A percentile compares a stretch with the other conserved stretches of the same genome.
Conservation (phyloP, 2,888 invertebrate species). For the Sipha maydis region DNA sequence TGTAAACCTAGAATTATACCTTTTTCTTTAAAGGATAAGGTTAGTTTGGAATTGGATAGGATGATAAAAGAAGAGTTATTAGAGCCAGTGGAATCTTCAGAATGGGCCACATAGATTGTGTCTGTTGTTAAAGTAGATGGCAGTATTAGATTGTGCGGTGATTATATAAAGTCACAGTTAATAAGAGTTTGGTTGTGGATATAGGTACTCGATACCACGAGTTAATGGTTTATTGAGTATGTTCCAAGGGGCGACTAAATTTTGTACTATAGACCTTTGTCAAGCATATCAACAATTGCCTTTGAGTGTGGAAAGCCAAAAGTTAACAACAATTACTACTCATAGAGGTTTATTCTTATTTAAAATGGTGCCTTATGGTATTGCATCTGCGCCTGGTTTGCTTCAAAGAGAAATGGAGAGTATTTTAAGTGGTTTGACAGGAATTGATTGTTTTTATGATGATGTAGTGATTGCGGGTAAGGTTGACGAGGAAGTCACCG, state of each 20-base stretch:
- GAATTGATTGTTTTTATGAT: conserved; percentile 65
- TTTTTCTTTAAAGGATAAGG: conserved; percentile 63
- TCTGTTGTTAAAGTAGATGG: conserved; percentile 66
- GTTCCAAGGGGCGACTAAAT: conserved; percentile 2
- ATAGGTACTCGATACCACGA: conserved; percentile 63
- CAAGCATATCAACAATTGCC: conserved; percentile 67
- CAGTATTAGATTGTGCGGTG: conserved; percentile 62
- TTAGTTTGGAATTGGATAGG: conserved; percentile 64
- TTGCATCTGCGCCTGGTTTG: conserved; percentile 65
- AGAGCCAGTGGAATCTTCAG: conserved; percentile 63
- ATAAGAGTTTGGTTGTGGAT: conserved; percentile 4
- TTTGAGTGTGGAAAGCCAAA: conserved; percentile 65
- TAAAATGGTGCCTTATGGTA: conserved; percentile 67
- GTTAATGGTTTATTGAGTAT: conserved; percentile 63
- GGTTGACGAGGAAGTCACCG: conserved; percentile 45
- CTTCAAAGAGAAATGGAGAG: conserved; percentile 65
- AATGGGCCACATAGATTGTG: conserved; percentile 67
- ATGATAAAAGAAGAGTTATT: conserved; percentile 64
- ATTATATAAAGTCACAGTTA: too few species aligned
- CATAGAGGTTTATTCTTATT: conserved; percentile 66
- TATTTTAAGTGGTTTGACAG: conserved; percentile 65
- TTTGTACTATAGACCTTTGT: conserved; percentile 65
- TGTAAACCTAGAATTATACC: conserved; percentile 64
- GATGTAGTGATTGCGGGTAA: conserved; percentile 64
- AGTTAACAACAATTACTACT: conserved; percentile 65